Percentiles rank a stretch among this genome's conserved stretches.
phyloP scores from a whole-genome alignment of 1,140 invertebrate genomes.

The Capitella teleta region DNA sequence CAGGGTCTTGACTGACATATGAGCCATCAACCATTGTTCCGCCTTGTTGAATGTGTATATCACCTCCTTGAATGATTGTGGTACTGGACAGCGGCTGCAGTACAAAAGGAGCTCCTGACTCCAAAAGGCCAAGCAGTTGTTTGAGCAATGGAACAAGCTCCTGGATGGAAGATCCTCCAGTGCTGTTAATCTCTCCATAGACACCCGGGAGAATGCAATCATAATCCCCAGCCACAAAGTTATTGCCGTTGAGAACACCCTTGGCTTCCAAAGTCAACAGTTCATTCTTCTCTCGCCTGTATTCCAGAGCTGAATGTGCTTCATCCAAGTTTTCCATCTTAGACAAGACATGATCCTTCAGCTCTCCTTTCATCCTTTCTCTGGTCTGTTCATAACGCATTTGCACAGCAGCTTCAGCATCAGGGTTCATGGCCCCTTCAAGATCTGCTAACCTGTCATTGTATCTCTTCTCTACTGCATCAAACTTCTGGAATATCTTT shows the following conservation, averaged over 20 bases:
- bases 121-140: conserved; percentile 33
- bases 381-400: conserved; percentile 32
- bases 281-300: conserved; percentile 26
- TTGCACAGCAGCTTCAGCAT: conserved; percentile 24
- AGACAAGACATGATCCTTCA: conserved; percentile 26
- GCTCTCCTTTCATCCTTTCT: conserved; percentile 24
- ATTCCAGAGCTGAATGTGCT: conserved; percentile 29
- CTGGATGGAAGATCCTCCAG: conserved; percentile 18
- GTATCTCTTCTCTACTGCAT: conserved; percentile 30
- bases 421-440: conserved; percentile 30
- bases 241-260: background rate
- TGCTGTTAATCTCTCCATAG: conserved; percentile 25
- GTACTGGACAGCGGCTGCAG: conserved; percentile 18
- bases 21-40: background rate
- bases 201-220: conserved; percentile 28
- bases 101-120: conserved; percentile 32
- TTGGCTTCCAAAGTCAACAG: conserved; percentile 18
- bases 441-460: conserved; percentile 26
- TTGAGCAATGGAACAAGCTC: conserved; percentile 32
- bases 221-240: conserved; percentile 4
- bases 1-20: background rate
- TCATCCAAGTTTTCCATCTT: conserved; percentile 26
- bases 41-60: conserved; percentile 1
- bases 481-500: conserved; percentile 29
- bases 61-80: conserved; percentile 18